Conservation (phyloP, 2,888 invertebrate species). For the Hypolimnas misippus region DNA sequence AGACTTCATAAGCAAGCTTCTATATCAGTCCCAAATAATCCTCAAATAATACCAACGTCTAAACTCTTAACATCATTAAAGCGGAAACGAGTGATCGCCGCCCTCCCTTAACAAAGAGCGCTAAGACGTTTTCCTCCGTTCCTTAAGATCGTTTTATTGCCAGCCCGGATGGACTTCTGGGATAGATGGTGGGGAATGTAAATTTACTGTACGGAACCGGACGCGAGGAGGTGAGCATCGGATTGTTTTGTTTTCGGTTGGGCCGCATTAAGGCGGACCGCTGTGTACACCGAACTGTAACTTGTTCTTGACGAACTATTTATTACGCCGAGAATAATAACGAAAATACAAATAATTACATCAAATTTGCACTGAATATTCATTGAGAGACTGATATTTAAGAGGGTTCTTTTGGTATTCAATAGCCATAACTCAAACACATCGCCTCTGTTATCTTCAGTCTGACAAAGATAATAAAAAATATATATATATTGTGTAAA, state of each 20-base stretch:
- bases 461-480: not conserved
- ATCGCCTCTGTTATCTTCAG: not conserved
- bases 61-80: constrained; percentile 43
- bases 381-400: no score
- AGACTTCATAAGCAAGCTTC: constrained; percentile 17
- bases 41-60: constrained; percentile 40
- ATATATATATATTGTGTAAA: not conserved
- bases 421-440: no score
- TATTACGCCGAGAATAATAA: not conserved
- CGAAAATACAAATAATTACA: no score
- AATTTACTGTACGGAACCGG: constrained; percentile 82
- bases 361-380: no score
- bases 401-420: no score
- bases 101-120: constrained; percentile 47
- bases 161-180: constrained; percentile 80
- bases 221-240: constrained; percentile 80
- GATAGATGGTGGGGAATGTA: constrained; percentile 83
- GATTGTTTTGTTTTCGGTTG: constrained; percentile 81
- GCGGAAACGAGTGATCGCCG: constrained; percentile 45
- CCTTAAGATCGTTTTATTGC: constrained; percentile 82
- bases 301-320: not conserved
- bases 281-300: constrained; percentile 54
- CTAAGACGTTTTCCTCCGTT: constrained; percentile 77
- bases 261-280: constrained; percentile 66
- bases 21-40: constrained; percentile 37